Conservation (phyloP, 1,140 invertebrate species). For the Parapsyche elsis region DNA sequence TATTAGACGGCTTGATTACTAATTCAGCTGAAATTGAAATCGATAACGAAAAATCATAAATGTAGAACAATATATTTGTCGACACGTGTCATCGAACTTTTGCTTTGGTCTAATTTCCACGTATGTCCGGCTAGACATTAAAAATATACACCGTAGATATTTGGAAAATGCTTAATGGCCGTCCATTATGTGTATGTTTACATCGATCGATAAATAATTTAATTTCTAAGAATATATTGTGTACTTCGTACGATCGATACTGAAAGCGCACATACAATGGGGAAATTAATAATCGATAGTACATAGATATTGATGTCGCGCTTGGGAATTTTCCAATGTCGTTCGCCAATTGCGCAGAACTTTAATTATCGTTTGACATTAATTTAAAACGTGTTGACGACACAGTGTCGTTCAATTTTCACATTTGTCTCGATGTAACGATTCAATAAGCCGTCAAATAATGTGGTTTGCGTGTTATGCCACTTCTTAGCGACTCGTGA, state of each 20-base stretch:
- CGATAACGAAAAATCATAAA: conserved; percentile 37
- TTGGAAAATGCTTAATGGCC: not conserved
- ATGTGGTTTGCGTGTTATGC: conserved; percentile 24
- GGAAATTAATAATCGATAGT: too few relatives aligned
- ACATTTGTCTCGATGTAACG: not conserved
- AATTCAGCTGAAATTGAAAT: conserved; percentile 65
- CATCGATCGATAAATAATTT: not conserved
- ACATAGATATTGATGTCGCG: too few relatives aligned
- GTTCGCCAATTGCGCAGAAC: too few relatives aligned
- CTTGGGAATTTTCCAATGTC: too few relatives aligned
- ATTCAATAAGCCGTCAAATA: conserved; percentile 6
- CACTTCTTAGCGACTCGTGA: conserved; percentile 14
- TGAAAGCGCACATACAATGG: too few relatives aligned
- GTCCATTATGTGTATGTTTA: not conserved
- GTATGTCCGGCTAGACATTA: not conserved
- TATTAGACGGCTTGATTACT: conserved; percentile 85
- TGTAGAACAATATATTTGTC: not conserved
- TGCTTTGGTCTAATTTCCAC: not conserved
- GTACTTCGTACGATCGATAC: too few relatives aligned
- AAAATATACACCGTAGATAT: not conserved
- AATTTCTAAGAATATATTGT: not conserved
- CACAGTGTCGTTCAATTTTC: not conserved
- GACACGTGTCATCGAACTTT: conserved; percentile 20
- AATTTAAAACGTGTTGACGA: not conserved
- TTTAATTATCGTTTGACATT: too few relatives aligned